Base-by-base conservation (phyloP, 1,140 invertebrate genomes). In the Eurytemora carolleeae region DNA sequence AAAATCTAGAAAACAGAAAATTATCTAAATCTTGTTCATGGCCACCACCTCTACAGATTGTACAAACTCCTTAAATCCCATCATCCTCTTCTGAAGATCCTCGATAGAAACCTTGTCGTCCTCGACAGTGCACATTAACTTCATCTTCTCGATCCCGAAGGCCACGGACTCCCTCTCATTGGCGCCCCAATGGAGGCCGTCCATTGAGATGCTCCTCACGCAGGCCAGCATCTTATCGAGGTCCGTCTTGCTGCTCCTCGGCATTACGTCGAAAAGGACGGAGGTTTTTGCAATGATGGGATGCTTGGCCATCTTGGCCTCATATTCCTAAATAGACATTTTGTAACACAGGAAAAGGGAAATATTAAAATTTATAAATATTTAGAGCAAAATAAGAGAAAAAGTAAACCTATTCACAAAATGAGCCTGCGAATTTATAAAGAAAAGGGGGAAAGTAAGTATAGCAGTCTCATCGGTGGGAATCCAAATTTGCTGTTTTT, bases 191-290 rank as follows among this genome's bases (percentile, higher is more conserved):
- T 93, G 68, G 19, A 97, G 80, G 66, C 93, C 92, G 70, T 96
- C 91, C 75, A 81, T 83, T 68, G 76, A 74, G 68, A 96, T 84
- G 58, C 79, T 78, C 64, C 88, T 76, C 0, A 96, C 88, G 66
- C 74, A 69, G 16, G 79, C 77, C 72, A 97, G 92, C 78, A 97
- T 80, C 71, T 79, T 81, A 68, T 81, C 80, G 87, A 95, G 90
- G 68, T 95, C 86, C 55, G 91, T 95, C 71, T 93, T 87, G 77
- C 96, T 92, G 74, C 94, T 91, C 92, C 91, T 95, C 18, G 91
- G 92, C 73, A 97, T 97, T 0, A 96, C 84, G 74, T 97, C 93
- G 54, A 97, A 74, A 25, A 97, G 80, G 52, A 98, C 83, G 70
- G 81, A 89, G 1, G 92, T 96, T 72, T 98, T 98, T 53, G 94